These are phyloP conservation scores for Centropyge bicolor DNA, from an alignment of 2,797 vertebrate species.

Conservation along the genomic window DNA sequence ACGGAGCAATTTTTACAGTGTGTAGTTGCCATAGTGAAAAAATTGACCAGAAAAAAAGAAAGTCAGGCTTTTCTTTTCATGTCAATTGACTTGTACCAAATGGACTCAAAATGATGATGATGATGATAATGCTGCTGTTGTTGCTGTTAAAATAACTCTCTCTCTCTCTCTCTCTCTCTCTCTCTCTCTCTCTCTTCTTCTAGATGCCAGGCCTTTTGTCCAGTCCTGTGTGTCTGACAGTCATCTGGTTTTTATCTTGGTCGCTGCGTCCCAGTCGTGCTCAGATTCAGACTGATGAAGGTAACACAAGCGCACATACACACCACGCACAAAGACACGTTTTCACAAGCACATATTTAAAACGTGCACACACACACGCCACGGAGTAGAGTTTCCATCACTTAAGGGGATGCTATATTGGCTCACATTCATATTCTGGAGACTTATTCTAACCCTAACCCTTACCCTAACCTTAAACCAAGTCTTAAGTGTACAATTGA, in stretches of 20 bases:
- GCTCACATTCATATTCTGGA: too few species aligned
- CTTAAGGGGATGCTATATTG: too few species aligned
- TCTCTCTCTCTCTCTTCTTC: not conserved
- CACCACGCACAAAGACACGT: not conserved
- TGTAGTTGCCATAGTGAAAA: slow-evolving; percentile 1
- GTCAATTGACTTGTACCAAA: slow-evolving; percentile 25
- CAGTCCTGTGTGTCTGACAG: slow-evolving; percentile 84
- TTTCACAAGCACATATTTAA: slow-evolving; percentile 18
- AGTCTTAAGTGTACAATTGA: too few species aligned
- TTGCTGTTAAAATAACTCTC: slow-evolving; percentile 4
- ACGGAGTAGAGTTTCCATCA: too few species aligned
- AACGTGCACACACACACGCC: not conserved
- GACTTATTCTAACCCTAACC: too few species aligned
- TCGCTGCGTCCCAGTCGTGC: slow-evolving; percentile 71
- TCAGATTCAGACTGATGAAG: slow-evolving; percentile 85
- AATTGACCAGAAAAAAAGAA: slow-evolving; percentile 27
- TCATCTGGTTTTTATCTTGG: slow-evolving; percentile 84
- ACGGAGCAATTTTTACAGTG: not conserved
- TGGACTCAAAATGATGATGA: slow-evolving; percentile 12
- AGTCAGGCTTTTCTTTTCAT: slow-evolving; percentile 10
- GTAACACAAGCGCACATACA: slow-evolving; percentile 62
- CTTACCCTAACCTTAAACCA: too few species aligned
- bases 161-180: slow-evolving; percentile 15
- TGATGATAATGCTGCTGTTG: slow-evolving; percentile 5
- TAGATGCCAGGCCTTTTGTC: slow-evolving; percentile 85